Evolutionary conservation across 2,113 vertebrate genomes (phyloP).

Genomic region (Syrmaticus mikado): DNA sequence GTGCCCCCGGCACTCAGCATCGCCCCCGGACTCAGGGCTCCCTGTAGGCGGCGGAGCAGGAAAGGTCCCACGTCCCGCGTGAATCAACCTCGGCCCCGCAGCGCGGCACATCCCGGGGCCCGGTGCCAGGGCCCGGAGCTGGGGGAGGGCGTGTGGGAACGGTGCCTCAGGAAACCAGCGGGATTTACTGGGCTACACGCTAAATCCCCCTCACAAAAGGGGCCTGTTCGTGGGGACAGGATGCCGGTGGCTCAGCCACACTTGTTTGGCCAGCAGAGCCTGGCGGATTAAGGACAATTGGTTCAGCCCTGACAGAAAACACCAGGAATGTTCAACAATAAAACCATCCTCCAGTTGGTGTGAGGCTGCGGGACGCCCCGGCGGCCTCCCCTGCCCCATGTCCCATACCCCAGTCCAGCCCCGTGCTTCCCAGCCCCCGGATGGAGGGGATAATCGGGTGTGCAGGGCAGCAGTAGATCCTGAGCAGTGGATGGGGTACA

Average conservation of each 20-base stretch:
- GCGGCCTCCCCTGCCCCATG: not conserved
- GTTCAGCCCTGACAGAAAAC: constrained; percentile 78
- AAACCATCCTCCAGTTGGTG: constrained; percentile 70
- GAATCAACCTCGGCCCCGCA: not conserved
- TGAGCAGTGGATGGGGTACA: not conserved
- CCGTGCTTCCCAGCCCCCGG: not conserved
- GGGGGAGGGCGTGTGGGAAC: constrained; percentile 61
- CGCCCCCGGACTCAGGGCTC: not conserved
- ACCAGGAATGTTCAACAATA: constrained; percentile 79
- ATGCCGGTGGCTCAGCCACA: constrained; percentile 74
- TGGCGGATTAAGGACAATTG: constrained; percentile 77
- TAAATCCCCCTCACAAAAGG: constrained; percentile 78
- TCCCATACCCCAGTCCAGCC: not conserved
- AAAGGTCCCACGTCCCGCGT: not conserved
- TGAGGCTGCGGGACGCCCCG: accelerated
- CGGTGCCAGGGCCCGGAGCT: not conserved
- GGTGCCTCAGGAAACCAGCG: constrained; percentile 69
- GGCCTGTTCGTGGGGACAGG: constrained; percentile 74
- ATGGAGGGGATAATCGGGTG: not conserved
- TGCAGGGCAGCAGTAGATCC: not conserved
- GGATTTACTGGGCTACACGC: constrained; percentile 72
- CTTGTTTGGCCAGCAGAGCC: constrained; percentile 77
- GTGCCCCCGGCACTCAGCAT: not conserved
- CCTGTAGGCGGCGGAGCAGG: accelerated
- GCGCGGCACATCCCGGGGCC: not conserved